A percentile compares a stretch with the other conserved stretches of the same genome.
These are phyloP conservation scores for Helostoma temminkii DNA, from an alignment of 2,797 vertebrate genomes.

Conservation along the genomic window DNA sequence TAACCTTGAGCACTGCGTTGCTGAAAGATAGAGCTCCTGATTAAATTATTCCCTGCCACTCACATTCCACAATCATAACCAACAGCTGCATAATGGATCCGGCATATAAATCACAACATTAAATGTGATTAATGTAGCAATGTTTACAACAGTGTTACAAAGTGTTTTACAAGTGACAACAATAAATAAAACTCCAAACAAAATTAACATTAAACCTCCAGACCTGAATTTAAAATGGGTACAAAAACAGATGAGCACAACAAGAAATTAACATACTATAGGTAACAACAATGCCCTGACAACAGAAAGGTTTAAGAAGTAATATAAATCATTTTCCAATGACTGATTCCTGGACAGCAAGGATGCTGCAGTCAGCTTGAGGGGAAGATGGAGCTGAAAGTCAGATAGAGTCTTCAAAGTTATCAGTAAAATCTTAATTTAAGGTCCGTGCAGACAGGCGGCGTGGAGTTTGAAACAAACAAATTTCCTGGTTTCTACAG, in stretches of 20 bases:
- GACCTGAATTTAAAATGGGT: slow-evolving; percentile 37
- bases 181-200: slow-evolving; percentile 47
- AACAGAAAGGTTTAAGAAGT: slow-evolving; percentile 15
- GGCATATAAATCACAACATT: slow-evolving; percentile 59
- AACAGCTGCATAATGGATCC: slow-evolving; percentile 65
- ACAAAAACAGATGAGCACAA: background rate
- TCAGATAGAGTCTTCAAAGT: slow-evolving; percentile 24
- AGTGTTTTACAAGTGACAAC: slow-evolving; percentile 49
- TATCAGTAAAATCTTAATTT: slow-evolving; percentile 54
- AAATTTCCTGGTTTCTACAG: slow-evolving; percentile 23
- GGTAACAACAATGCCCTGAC: slow-evolving; percentile 22
- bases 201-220: slow-evolving; percentile 38
- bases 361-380: slow-evolving; percentile 7
- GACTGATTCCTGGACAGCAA: slow-evolving; percentile 5
- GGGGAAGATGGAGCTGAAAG: slow-evolving; percentile 25
- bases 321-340: slow-evolving; percentile 28
- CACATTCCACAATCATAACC: slow-evolving; percentile 44
- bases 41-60: slow-evolving; percentile 55
- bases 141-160: slow-evolving; percentile 41
- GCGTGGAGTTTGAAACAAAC: slow-evolving; percentile 15
- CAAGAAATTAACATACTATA: slow-evolving; percentile 35
- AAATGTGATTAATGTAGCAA: slow-evolving; percentile 51
- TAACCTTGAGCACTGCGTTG: slow-evolving; percentile 55
- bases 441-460: background rate
- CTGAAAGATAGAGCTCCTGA: slow-evolving; percentile 35